phyloP scores from a whole-genome alignment of 1,140 invertebrate genomes.

The Galendromus occidentalis region DNA sequence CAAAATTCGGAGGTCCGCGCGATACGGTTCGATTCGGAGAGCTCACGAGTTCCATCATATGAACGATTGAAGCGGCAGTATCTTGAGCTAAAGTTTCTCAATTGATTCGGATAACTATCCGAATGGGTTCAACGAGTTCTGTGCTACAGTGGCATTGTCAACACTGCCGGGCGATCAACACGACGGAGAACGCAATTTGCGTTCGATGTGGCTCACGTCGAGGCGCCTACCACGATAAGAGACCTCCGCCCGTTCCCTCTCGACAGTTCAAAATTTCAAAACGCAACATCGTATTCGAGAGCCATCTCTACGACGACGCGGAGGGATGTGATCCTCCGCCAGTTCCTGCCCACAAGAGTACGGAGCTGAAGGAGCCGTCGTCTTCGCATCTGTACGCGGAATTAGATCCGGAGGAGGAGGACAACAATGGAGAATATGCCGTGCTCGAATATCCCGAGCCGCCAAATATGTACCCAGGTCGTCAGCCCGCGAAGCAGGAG shows the following conservation, averaged over 20 bases:
- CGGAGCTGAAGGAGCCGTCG: neutral
- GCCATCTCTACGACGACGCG: neutral
- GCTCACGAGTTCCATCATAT: too few species aligned
- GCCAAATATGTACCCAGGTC: neutral
- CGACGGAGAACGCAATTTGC: neutral
- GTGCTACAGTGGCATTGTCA: neutral
- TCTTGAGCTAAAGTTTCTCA: too few species aligned
- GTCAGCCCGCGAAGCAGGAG: neutral
- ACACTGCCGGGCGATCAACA: neutral
- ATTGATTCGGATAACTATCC: too few species aligned
- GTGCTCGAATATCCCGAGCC: constrained; percentile 1
- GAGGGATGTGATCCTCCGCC: neutral
- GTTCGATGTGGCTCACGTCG: neutral
- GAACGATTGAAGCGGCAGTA: too few species aligned
- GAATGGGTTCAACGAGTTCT: constrained; percentile 7
- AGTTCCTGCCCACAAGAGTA: neutral
- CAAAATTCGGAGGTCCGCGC: too few species aligned
- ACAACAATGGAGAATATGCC: neutral
- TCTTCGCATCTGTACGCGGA: neutral
- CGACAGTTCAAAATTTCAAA: neutral
- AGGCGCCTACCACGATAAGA: neutral
- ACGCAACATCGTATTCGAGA: neutral
- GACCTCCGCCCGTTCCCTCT: neutral
- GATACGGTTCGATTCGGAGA: too few species aligned
- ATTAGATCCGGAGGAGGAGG: neutral